Evolutionary conservation across 2,888 invertebrate species (phyloP).

Genomic region (Emmelina monodactyla): DNA sequence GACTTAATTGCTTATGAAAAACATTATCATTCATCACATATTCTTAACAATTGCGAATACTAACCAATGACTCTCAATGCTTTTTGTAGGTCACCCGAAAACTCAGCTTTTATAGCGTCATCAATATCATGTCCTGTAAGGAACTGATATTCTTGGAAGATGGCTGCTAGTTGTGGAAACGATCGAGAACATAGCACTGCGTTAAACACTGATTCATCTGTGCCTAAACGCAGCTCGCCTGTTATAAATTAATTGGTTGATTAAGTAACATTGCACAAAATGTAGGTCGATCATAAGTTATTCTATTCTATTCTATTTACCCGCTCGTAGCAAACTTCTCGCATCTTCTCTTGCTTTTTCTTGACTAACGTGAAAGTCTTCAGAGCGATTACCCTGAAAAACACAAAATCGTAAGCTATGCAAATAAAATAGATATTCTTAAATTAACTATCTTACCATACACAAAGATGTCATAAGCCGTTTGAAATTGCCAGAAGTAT

Average conservation of each 20-base stretch:
- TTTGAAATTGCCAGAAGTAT: constrained; percentile 92
- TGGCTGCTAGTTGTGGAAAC: constrained; percentile 56
- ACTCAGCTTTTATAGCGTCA: constrained; percentile 81
- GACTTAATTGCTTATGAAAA: no score
- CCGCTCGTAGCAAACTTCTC: constrained; percentile 78
- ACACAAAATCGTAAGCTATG: no score
- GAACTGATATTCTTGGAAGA: constrained; percentile 75
- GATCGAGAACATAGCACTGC: constrained; percentile 80
- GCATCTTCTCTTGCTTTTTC: constrained; percentile 82
- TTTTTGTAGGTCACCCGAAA: constrained; percentile 82
- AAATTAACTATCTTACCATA: constrained; percentile 54
- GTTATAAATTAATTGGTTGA: no score
- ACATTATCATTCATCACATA: no score
- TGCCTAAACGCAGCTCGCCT: constrained; percentile 71
- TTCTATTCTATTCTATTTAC: no score
- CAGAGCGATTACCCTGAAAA: constrained; percentile 77
- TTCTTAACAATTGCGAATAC: no score
- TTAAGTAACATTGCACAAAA: no score
- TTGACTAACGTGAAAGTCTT: constrained; percentile 77
- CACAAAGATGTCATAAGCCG: constrained; percentile 86
- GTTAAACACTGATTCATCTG: constrained; percentile 88
- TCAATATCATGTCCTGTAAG: constrained; percentile 83
- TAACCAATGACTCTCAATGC: constrained; percentile 77
- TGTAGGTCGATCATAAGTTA: no score
- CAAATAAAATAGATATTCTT: no score